Evolutionary conservation across 2,113 vertebrate species (phyloP), one percentile per base, ranked within the genome.

Genomic region (Psittacus erithacus): DNA sequence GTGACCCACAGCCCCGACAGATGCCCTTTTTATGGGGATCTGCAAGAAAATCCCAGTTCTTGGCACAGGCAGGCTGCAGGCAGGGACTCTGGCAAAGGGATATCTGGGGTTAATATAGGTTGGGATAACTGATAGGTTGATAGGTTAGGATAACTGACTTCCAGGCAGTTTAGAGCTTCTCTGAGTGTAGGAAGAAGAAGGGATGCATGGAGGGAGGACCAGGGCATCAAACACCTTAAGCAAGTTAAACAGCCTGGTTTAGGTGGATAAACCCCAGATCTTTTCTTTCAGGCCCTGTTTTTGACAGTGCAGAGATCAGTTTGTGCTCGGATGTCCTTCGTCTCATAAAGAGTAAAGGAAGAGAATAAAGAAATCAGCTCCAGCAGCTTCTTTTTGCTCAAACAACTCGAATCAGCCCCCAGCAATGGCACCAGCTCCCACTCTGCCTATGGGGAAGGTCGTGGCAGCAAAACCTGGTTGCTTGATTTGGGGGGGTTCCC

Each of bases 41-140:
- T 80, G 49, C 12, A 87, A 64, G 85, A 80, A 68, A 11, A 33
- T 2, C 69, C 44, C 70, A 80, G 1, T 17, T 60, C 39, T 55
- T 89, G 78, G 65, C 38, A 55, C 1, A 15, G 17, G 43, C 0
- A 67, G 2, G 17, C 57, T 15, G 27, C 13, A 52, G 43, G 49
- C 80, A 65, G 69, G 39, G 50, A n/a, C 13, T 35, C 70, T n/a
- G 76, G 74, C 62, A 93, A 89, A 73, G 74, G 62, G 68, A 79
- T 1, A 2, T 31, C 79, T 60, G 87, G 84, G 23, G 29, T 78
- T 86, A 0, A 39, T 39, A 39, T 39, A 39, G 38, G 38, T 39
- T 39, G 38, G 38, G 38, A 10, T 39, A 39, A 39, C 38, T 39
- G 38, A 39, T 39, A 39, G 38, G 38, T 39, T 39, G 38, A 39